Conservation (phyloP, 2,797 vertebrate genomes). For the Enteromius argenteus region DNA sequence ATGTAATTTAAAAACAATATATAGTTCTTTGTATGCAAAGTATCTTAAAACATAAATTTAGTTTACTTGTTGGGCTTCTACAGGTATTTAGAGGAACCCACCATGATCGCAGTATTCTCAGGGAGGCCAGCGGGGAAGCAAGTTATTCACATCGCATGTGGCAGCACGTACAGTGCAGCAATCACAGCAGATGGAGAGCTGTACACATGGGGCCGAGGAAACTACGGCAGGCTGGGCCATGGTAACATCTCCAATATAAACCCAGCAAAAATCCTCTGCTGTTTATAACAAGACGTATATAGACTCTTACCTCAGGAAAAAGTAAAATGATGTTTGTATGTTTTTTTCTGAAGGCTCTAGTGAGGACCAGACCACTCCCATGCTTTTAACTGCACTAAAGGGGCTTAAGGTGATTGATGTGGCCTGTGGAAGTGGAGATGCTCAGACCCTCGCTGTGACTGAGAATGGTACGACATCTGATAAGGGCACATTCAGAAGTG, state of each 20-base stretch:
- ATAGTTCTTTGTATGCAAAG: not conserved
- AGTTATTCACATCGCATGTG: constrained; percentile 91
- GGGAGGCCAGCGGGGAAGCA: constrained; percentile 94
- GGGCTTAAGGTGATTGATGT: constrained; percentile 95
- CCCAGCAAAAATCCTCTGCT: not conserved
- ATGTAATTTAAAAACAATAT: not conserved
- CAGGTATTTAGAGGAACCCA: constrained; percentile 94
- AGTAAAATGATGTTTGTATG: not conserved
- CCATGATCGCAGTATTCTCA: constrained; percentile 89
- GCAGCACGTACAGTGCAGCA: constrained; percentile 96
- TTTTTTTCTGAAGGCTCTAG: constrained; percentile 85
- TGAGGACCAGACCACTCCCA: constrained; percentile 94
- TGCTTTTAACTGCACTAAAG: constrained; percentile 93
- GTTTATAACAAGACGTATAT: not conserved
- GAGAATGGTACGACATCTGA: constrained; percentile 86
- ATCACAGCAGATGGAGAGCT: constrained; percentile 95
- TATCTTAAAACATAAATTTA: not conserved
- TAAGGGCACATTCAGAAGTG: not conserved
- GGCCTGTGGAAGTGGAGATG: constrained; percentile 95
- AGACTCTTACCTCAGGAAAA: not conserved
- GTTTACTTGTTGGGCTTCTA: not conserved
- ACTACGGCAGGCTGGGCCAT: constrained; percentile 96
- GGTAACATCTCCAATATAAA: constrained; percentile 74
- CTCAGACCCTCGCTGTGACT: constrained; percentile 96
- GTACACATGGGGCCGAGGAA: constrained; percentile 96